phyloP scores from a whole-genome alignment of 2,113 vertebrate genomes.

The Podarcis cretensis region DNA sequence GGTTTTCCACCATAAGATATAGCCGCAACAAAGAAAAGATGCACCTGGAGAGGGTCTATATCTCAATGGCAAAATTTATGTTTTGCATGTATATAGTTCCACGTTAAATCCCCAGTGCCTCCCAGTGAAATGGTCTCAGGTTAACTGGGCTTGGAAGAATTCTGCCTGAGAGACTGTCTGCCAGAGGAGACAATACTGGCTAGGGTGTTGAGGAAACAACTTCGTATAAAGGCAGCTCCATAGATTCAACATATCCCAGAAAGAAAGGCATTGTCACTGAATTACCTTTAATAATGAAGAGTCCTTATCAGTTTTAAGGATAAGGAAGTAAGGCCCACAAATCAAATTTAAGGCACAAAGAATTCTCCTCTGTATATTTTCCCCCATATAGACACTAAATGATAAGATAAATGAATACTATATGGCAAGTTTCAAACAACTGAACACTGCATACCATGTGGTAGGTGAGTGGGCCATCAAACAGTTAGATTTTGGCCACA shows the following conservation, averaged over 20 bases:
- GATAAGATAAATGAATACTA: neutral
- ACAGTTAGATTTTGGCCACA: neutral
- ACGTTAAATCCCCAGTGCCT: neutral
- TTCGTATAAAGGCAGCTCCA: constrained; percentile 1
- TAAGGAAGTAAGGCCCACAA: neutral
- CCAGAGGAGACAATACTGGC: neutral
- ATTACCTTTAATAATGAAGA: constrained; percentile 1
- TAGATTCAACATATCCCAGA: neutral
- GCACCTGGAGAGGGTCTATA: neutral
- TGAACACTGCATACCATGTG: neutral
- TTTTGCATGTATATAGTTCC: neutral
- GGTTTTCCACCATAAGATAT: constrained; percentile 5
- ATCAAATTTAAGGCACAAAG: neutral
- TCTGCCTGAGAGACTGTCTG: neutral
- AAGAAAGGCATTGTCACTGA: neutral
- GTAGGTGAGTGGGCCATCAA: neutral
- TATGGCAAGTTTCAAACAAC: neutral
- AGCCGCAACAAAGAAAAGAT: neutral
- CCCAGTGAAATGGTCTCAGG: neutral
- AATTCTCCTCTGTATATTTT: neutral
- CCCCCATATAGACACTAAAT: neutral
- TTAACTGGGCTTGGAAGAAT: neutral
- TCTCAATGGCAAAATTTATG: neutral
- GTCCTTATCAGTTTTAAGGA: constrained; percentile 2
- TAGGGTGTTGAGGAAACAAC: neutral